phyloP scores from a whole-genome alignment of 2,797 vertebrate genomes.

The Danio choprae region DNA sequence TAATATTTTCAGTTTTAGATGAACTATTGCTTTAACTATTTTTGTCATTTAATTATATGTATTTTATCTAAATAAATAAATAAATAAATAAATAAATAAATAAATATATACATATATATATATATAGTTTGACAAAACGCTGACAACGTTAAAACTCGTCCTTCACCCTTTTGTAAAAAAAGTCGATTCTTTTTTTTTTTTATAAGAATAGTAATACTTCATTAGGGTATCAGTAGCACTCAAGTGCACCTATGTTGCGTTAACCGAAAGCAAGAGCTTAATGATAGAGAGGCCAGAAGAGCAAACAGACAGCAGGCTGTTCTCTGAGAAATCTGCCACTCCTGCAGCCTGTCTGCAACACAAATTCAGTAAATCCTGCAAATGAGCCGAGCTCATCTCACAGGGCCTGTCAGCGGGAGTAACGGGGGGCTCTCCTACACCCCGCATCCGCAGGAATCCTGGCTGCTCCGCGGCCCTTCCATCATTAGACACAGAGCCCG shows the following conservation, averaged over 20 bases:
- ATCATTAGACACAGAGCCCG: conserved; percentile 56
- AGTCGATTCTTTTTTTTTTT: too few relatives aligned
- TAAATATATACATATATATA: too few relatives aligned
- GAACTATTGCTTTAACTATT: too few relatives aligned
- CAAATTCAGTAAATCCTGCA: conserved; percentile 50
- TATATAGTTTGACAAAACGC: too few relatives aligned
- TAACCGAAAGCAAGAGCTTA: background rate
- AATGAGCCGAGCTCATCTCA: conserved; percentile 58
- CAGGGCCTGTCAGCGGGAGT: conserved; percentile 46
- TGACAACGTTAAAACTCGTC: too few relatives aligned
- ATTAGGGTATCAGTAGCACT: too few relatives aligned
- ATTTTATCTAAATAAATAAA: too few relatives aligned
- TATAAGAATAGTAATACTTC: too few relatives aligned
- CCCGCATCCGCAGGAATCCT: conserved; percentile 54
- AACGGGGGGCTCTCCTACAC: conserved; percentile 37
- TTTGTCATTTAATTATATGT: too few relatives aligned
- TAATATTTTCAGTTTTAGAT: too few relatives aligned
- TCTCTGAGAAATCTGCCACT: conserved; percentile 35
- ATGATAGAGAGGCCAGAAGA: conserved; percentile 25
- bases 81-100: too few relatives aligned
- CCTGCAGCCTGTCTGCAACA: conserved; percentile 41
- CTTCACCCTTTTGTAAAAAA: too few relatives aligned
- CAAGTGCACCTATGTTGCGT: background rate
- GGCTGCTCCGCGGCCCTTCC: conserved; percentile 58
- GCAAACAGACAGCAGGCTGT: conserved; percentile 20